Evolutionary conservation across 2,888 invertebrate genomes (phyloP), one percentile per base, ranked within the genome.

Genomic region (Philereme transversata): DNA sequence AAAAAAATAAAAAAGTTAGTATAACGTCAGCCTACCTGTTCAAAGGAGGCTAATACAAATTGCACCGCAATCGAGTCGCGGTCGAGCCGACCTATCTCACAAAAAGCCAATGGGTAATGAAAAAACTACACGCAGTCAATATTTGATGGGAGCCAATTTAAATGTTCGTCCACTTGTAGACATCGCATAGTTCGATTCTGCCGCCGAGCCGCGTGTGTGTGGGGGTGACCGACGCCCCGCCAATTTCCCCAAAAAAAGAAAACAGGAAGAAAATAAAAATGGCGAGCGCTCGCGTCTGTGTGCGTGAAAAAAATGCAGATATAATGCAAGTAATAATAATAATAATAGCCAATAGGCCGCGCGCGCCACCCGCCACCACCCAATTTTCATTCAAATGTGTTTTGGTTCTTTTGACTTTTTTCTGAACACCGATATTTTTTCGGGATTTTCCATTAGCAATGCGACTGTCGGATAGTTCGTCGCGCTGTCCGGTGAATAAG

Each of bases 71-170:
- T 82, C 71, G 81, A 77, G 79, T 75, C 75, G 64, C 76, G 74
- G 76, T 66, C 68, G 69, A 58, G 60, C 65, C 38, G 46, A 69
- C 70, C 73, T 76, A 76, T 76, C 81, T 77, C 81, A 84, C 85
- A 88, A 88, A 90, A 90, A 84, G 79, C 77, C 77, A 81, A 80
- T 82, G 84, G 87, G 81, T 90, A 90, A 88, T 90, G 88, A 88
- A 91, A 90, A 90, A 90, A 90, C 88, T 89, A 90, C 89, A 90
- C 80, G 86, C 86, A 87, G 87, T 88, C 90, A 91, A 91, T 92
- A 90, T 90, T 90, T 92, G 91, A 92, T 91, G 90, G 90, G 90
- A 86, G 88, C 89, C 91, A 91, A 91, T 92, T 91, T 90, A 89
- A 90, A 90, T 89, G 90, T 87, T 88, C 88, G 86, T 86, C 87